Evolutionary conservation across 2,113 vertebrate species (phyloP).

Genomic region (Parotia lawesii): DNA sequence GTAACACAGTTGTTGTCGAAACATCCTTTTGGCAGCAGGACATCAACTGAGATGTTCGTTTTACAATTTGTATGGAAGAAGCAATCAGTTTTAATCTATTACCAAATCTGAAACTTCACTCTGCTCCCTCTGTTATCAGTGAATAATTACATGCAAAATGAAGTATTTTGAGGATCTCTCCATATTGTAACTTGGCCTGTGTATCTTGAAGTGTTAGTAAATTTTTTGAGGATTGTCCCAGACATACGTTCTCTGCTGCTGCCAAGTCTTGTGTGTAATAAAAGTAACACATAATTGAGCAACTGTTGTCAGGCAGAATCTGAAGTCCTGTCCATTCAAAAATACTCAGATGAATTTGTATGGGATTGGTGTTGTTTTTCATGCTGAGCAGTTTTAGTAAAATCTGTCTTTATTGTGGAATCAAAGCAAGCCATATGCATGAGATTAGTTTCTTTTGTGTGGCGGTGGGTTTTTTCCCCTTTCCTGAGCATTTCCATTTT

Average conservation of each 20-base stretch:
- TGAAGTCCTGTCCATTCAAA: slow-evolving; percentile 45
- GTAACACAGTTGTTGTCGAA: slow-evolving; percentile 19
- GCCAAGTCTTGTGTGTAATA: slow-evolving; percentile 45
- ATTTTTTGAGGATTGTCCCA: slow-evolving; percentile 36
- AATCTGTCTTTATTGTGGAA: background rate
- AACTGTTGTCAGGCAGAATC: slow-evolving; percentile 53
- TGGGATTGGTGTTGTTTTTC: background rate
- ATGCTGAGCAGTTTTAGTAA: background rate
- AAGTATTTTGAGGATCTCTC: slow-evolving; percentile 48
- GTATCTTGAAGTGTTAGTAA: slow-evolving; percentile 33
- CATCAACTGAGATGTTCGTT: background rate
- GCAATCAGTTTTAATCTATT: background rate
- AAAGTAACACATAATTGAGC: slow-evolving; percentile 60
- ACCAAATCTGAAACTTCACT: background rate
- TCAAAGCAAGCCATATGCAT: background rate
- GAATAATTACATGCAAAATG: slow-evolving; percentile 33
- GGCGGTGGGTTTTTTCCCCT: background rate
- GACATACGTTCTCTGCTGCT: slow-evolving; percentile 38
- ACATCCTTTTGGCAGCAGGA: slow-evolving; percentile 33
- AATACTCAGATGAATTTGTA: background rate
- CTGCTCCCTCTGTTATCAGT: slow-evolving; percentile 10
- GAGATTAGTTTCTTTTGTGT: background rate
- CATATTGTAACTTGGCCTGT: slow-evolving; percentile 56
- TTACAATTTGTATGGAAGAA: background rate
- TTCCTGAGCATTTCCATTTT: background rate